phyloP scores from a whole-genome alignment of 2,888 invertebrate genomes.

The Cinara cedri region DNA sequence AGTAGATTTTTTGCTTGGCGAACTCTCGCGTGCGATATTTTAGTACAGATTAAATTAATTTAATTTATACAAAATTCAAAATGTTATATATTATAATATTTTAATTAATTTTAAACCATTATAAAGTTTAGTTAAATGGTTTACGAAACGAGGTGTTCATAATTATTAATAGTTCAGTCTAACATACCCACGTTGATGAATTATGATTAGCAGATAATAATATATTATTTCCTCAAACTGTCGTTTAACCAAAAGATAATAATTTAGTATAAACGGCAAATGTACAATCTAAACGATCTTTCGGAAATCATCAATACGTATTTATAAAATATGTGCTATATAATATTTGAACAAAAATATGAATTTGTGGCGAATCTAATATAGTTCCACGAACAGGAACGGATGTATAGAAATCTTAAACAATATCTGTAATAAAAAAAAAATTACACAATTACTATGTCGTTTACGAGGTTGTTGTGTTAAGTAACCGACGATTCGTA shows the following conservation, averaged over 20 bases:
- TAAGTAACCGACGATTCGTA: too few species aligned
- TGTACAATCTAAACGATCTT: too few species aligned
- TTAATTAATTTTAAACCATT: slow-evolving; percentile 31
- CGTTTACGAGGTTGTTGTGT: too few species aligned
- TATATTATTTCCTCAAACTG: background rate
- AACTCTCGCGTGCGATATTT: background rate
- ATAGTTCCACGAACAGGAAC: too few species aligned
- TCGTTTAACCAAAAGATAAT: background rate
- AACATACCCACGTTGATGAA: background rate
- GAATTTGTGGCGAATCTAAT: too few species aligned
- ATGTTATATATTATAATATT: slow-evolving; percentile 15
- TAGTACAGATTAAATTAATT: slow-evolving; percentile 4
- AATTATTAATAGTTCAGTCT: background rate
- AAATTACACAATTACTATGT: too few species aligned
- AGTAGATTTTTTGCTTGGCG: background rate
- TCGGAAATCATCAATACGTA: too few species aligned
- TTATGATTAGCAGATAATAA: background rate
- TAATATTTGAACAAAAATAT: too few species aligned
- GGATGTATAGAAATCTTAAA: too few species aligned
- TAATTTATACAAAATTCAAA: background rate
- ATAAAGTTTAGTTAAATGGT: background rate
- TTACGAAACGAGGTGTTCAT: background rate
- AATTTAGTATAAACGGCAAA: background rate
- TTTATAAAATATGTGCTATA: too few species aligned
- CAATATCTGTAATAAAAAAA: too few species aligned